These are phyloP conservation scores for Caerostris extrusa DNA, from an alignment of 1,140 invertebrate genomes.

Conservation along the genomic window DNA sequence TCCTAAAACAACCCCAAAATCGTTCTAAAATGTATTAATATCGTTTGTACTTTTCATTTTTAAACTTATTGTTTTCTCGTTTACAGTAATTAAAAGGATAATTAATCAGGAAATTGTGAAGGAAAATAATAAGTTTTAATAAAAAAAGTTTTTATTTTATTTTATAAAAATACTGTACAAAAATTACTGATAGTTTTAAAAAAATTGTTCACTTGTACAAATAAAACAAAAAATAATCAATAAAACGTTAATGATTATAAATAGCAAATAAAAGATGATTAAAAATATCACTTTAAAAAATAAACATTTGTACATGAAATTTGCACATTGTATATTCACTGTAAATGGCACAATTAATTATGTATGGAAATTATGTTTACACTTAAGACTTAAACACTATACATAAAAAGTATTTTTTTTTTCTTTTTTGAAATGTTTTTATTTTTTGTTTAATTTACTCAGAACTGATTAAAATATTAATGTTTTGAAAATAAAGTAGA, in stretches of 20 bases:
- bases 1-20: too few species aligned
- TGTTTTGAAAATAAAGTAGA: too few species aligned
- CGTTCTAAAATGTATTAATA: too few species aligned
- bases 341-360: not conserved
- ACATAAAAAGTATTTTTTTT: too few species aligned
- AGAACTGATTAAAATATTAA: too few species aligned
- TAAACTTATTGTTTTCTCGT: too few species aligned
- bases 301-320: not conserved
- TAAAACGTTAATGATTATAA: not conserved
- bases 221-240: not conserved
- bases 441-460: too few species aligned
- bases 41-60: too few species aligned
- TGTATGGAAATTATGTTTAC: not conserved
- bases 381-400: too few species aligned
- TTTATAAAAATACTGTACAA: not conserved
- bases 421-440: too few species aligned
- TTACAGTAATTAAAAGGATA: too few species aligned
- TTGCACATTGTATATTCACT: not conserved
- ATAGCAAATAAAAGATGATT: not conserved
- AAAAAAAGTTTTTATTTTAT: not conserved
- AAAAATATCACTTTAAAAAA: constrained; percentile 10
- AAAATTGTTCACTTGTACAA: not conserved
- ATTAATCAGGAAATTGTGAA: too few species aligned
- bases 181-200: not conserved
- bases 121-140: not conserved